Conservation (phyloP, 2,888 invertebrate species). For the Aporophyla nigra region DNA sequence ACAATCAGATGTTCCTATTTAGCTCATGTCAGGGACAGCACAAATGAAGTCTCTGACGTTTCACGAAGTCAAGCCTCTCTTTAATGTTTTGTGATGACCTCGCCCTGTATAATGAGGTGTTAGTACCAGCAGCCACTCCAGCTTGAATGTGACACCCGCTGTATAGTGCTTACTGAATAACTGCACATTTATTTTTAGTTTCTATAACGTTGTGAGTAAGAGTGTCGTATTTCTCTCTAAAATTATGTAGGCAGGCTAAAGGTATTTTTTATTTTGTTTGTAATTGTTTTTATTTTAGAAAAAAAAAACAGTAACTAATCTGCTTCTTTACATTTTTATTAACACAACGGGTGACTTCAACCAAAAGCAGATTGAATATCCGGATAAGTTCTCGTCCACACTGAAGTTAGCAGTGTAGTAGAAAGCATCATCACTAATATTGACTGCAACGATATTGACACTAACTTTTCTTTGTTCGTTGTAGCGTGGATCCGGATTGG, state of each 20-base stretch:
- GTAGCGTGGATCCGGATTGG: slow-evolving; percentile 33
- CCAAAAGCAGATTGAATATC: slow-evolving; percentile 40
- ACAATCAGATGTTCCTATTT: slow-evolving; percentile 15
- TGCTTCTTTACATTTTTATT: not conserved
- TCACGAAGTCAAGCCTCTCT: slow-evolving; percentile 50
- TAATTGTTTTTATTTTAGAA: too few species aligned
- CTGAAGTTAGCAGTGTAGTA: slow-evolving; percentile 43
- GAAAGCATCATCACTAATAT: slow-evolving; percentile 24
- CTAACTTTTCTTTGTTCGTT: slow-evolving; percentile 20
- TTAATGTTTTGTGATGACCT: slow-evolving; percentile 54
- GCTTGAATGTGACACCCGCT: slow-evolving; percentile 46
- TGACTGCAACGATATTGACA: slow-evolving; percentile 10
- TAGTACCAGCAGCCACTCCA: slow-evolving; percentile 38
- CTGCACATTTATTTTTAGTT: slow-evolving; percentile 45
- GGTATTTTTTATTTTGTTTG: not conserved
- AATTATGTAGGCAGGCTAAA: not conserved
- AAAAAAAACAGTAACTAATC: not conserved
- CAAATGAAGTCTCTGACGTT: slow-evolving; percentile 23
- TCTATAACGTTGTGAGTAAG: slow-evolving; percentile 4
- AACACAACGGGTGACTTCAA: slow-evolving; percentile 31
- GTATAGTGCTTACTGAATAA: slow-evolving; percentile 28
- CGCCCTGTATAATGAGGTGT: slow-evolving; percentile 58
- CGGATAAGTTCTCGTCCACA: slow-evolving; percentile 27
- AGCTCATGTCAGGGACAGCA: slow-evolving; percentile 20
- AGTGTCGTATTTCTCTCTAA: not conserved